These are phyloP conservation scores for Xenops minutus DNA, from an alignment of 2,797 vertebrate genomes.

Conservation along the genomic window DNA sequence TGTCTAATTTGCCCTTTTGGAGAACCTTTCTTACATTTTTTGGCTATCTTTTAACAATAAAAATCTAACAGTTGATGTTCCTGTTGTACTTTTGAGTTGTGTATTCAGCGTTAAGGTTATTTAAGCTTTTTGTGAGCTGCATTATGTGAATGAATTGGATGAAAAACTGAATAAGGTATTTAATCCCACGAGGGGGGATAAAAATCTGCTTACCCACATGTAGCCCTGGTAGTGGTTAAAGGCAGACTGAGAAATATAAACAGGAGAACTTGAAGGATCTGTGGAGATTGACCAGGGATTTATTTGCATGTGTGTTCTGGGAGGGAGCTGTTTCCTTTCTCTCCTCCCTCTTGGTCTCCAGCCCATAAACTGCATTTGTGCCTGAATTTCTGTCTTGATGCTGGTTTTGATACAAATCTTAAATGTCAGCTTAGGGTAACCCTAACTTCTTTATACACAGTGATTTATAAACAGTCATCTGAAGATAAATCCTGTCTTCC, in stretches of 20 bases:
- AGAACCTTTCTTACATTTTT: not conserved
- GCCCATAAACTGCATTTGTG: not conserved
- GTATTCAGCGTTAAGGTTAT: not conserved
- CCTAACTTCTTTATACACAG: not conserved
- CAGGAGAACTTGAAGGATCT: not conserved
- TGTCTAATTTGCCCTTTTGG: not conserved
- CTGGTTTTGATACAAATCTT: not conserved
- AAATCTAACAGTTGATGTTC: not conserved
- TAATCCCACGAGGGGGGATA: not conserved
- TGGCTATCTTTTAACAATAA: not conserved
- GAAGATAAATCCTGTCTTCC: not conserved
- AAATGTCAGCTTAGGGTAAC: not conserved
- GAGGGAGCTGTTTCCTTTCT: not conserved
- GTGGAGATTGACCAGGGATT: not conserved
- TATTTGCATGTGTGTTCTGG: not conserved
- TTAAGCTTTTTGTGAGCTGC: not conserved
- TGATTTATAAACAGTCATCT: not conserved
- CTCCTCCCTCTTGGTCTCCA: not conserved
- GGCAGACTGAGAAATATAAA: not conserved
- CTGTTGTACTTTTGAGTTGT: not conserved
- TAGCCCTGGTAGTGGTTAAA: not conserved
- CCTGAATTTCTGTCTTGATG: not conserved
- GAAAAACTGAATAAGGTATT: not conserved
- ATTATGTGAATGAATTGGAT: not conserved
- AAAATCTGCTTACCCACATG: not conserved